A percentile compares a stretch with the other conserved stretches of the same genome.
Evolutionary conservation across 1,140 invertebrate species (phyloP).

Genomic region (Ceratosolen fusciceps): DNA sequence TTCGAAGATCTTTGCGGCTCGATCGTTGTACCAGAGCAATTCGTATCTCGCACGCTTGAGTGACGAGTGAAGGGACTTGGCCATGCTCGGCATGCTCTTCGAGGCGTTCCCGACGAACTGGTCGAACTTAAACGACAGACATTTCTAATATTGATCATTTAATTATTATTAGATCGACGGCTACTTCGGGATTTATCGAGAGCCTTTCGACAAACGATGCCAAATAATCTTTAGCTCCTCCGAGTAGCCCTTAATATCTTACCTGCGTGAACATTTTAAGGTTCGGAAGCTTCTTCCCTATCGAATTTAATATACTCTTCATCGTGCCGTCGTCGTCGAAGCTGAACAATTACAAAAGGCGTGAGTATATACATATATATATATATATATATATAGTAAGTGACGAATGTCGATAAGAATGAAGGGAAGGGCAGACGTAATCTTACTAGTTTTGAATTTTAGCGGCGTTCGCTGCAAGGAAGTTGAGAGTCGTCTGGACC

Average conservation of each 20-base stretch:
- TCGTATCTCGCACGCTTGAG: conserved; percentile 47
- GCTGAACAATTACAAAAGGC: conserved; percentile 44
- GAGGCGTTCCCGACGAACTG: conserved; percentile 33
- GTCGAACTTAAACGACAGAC: conserved; percentile 51
- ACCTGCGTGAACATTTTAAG: conserved; percentile 50
- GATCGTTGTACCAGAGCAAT: conserved; percentile 53
- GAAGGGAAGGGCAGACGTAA: neutral
- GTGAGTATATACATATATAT: neutral
- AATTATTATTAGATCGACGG: too few species aligned
- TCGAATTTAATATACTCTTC: conserved; percentile 46
- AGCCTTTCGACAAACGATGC: too few species aligned
- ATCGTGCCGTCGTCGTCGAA: conserved; percentile 51
- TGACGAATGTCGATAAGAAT: neutral
- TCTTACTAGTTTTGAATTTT: conserved; percentile 70
- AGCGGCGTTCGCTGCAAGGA: conserved; percentile 65
- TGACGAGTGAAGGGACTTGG: conserved; percentile 25
- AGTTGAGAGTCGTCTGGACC: conserved; percentile 67
- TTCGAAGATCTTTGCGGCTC: conserved; percentile 51
- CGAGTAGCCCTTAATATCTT: too few species aligned
- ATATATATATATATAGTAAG: neutral
- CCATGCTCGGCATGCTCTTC: conserved; percentile 21
- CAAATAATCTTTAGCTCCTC: neutral
- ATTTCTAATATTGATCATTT: too few species aligned
- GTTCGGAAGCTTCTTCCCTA: conserved; percentile 54
- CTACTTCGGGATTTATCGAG: too few species aligned